phyloP scores from a whole-genome alignment of 2,113 vertebrate genomes.

The Trachemys scripta region DNA sequence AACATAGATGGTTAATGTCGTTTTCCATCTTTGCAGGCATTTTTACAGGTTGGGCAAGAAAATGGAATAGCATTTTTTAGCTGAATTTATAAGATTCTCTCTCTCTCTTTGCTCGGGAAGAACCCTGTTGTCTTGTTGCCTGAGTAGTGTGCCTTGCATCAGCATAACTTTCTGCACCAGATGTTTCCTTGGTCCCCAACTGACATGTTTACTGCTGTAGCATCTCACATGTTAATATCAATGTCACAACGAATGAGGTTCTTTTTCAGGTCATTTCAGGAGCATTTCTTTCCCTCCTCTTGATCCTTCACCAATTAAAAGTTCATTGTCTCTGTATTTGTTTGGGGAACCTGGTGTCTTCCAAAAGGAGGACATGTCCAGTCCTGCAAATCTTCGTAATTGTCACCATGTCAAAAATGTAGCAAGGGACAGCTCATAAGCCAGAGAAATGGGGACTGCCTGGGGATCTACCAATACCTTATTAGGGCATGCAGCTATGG shows the following conservation, averaged over 20 bases:
- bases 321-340: neutral
- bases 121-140: neutral
- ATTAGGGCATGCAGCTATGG: fast-evolving
- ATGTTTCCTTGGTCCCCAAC: neutral
- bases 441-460: neutral
- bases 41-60: fast-evolving
- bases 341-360: neutral
- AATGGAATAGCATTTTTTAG: fast-evolving
- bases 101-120: neutral
- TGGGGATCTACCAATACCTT: neutral
- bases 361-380: neutral
- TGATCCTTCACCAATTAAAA: neutral
- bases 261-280: neutral
- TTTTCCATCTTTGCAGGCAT: neutral
- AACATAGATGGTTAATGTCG: neutral
- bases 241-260: fast-evolving
- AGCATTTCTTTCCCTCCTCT: neutral
- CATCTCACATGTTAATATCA: fast-evolving
- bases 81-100: fast-evolving
- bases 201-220: fast-evolving
- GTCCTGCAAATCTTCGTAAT: fast-evolving
- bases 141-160: neutral
- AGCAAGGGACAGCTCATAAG: neutral
- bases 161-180: neutral
- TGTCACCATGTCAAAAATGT: neutral